Evolutionary conservation across 2,888 invertebrate species (phyloP), one percentile per base, ranked within the genome.

Genomic region (Stomorhina lunata): DNA sequence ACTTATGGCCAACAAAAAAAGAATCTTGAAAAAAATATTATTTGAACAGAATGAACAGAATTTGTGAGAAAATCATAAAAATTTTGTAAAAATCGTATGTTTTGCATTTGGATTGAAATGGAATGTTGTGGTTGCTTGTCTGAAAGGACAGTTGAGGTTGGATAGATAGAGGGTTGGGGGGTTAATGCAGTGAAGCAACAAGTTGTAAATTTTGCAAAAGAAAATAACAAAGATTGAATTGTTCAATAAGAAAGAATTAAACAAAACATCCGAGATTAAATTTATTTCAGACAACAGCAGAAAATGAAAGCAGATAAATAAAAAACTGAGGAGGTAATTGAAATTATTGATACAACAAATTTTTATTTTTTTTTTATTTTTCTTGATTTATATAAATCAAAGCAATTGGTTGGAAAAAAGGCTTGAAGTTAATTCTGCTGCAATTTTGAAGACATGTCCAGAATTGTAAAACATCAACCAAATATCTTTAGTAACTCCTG

Each of bases 131-230:
- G n/a, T n/a, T n/a, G n/a, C n/a, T n/a, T n/a, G n/a, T n/a, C n/a
- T n/a, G n/a, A n/a, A n/a, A n/a, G n/a, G n/a, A n/a, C n/a, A n/a
- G n/a, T n/a, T n/a, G n/a, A 37, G 37, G 29, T 15, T 45, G 71
- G 3, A 48, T 45, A 43, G 32, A 22, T 10, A 45, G 40, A 12
- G 48, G 40, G 7, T 40, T 15, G n/a, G 12, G 45, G 4, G 9
- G 71, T 27, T 69, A 61, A 34, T 69, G 77, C 61, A 69, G 29
- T 53, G 32, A 32, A 77, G 68, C 77, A 77, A 77, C 77, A 77
- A 77, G 77, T 77, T 61, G 61, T n/a, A 48, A 43, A 50, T 27
- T 53, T 69, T 40, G 40, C 43, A n/a, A 53, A 53, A 45, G 20
- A 29, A 69, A 9, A 27, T 25, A 53, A 61, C 22, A 77, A 77